Percentiles rank a stretch among this genome's conserved stretches.
Conservation (phyloP, 2,797 vertebrate genomes). For the Siniperca scherzeri region DNA sequence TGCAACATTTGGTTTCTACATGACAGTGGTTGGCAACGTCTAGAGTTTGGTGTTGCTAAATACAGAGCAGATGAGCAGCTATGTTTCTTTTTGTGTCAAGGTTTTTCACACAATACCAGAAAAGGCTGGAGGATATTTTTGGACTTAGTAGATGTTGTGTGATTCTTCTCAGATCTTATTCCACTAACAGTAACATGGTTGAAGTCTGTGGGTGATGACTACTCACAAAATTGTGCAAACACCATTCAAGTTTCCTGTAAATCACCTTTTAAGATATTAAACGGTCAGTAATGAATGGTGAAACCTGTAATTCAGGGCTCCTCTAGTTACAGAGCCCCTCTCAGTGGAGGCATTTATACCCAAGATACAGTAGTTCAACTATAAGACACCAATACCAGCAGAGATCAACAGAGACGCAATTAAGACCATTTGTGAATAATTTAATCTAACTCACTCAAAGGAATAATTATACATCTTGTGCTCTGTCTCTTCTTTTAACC, state of each 20-base stretch:
- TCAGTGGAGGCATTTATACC: slow-evolving; percentile 14
- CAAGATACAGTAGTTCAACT: slow-evolving; percentile 17
- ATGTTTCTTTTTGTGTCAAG: neutral
- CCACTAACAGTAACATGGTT: slow-evolving; percentile 2
- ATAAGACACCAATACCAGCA: neutral
- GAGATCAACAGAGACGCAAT: slow-evolving; percentile 16
- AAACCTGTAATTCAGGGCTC: slow-evolving; percentile 13
- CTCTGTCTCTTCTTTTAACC: slow-evolving; percentile 16
- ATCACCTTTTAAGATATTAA: slow-evolving; percentile 24
- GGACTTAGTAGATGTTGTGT: neutral
- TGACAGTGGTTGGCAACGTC: slow-evolving; percentile 71
- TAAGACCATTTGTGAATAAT: slow-evolving; percentile 16
- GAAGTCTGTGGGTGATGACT: slow-evolving; percentile 1
- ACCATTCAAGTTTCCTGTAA: neutral
- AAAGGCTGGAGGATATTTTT: slow-evolving; percentile 25
- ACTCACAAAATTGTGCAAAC: neutral
- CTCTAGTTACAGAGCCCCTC: neutral
- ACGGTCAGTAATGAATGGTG: slow-evolving; percentile 5
- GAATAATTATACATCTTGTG: slow-evolving; percentile 14
- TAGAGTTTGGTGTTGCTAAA: slow-evolving; percentile 45
- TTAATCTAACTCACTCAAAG: slow-evolving; percentile 16
- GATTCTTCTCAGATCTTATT: slow-evolving; percentile 6
- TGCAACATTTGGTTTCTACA: slow-evolving; percentile 83
- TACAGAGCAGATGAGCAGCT: slow-evolving; percentile 47
- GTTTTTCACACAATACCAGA: slow-evolving; percentile 28